These are phyloP conservation scores for Ophioninae sp. DNA, from an alignment of 2,888 invertebrate species.

Conservation along the genomic window DNA sequence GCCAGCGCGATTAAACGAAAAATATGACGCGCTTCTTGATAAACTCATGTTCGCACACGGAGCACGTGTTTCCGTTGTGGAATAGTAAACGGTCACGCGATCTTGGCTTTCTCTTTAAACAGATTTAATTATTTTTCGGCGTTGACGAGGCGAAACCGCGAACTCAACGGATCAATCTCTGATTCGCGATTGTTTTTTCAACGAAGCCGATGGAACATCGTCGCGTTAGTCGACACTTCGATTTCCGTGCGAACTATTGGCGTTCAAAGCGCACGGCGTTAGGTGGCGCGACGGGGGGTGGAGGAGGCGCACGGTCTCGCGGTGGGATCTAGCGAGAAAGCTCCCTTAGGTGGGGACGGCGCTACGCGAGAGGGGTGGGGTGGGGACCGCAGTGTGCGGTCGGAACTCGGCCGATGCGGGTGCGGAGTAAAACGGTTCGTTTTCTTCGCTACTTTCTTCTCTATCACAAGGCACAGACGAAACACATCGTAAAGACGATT, in stretches of 20 bases:
- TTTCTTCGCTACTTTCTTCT: constrained; percentile 39
- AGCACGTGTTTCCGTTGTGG: constrained; percentile 12
- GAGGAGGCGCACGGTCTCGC: constrained; percentile 22
- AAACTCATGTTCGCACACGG: too few relatives aligned
- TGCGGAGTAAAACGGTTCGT: constrained; percentile 65
- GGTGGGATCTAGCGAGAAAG: constrained; percentile 36
- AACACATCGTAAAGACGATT: too few relatives aligned
- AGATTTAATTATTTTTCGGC: too few relatives aligned
- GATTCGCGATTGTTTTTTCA: not conserved
- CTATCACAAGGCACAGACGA: too few relatives aligned
- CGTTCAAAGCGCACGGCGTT: constrained; percentile 2
- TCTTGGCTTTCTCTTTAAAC: too few relatives aligned
- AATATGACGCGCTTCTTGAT: too few relatives aligned
- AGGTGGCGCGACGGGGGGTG: constrained; percentile 1
- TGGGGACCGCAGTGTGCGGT: constrained; percentile 76
- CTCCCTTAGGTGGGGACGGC: constrained; percentile 59
- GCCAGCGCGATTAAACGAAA: too few relatives aligned
- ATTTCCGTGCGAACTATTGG: constrained; percentile 9
- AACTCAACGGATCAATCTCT: too few relatives aligned
- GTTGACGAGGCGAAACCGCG: too few relatives aligned
- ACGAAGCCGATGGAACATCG: not conserved
- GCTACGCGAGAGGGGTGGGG: constrained; percentile 63
- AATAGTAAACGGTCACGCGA: not conserved
- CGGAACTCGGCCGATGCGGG: constrained; percentile 74
- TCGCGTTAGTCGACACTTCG: constrained; percentile 48